Percentiles rank a stretch among this genome's conserved stretches.
phyloP scores from a whole-genome alignment of 2,888 invertebrate genomes.

The Lathronympha strigana region DNA sequence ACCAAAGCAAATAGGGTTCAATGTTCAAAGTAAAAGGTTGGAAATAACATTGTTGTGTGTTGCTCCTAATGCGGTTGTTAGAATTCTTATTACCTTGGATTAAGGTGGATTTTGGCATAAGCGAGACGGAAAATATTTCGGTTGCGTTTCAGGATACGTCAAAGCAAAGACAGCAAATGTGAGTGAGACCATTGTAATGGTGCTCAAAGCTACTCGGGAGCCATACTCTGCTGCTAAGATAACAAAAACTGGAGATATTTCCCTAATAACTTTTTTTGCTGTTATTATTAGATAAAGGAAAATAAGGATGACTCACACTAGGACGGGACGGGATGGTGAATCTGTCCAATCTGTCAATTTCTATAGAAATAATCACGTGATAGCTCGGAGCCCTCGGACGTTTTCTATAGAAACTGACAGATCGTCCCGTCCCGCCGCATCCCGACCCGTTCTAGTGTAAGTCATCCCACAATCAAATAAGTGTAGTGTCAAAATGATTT shows the following conservation, averaged over 20 bases:
- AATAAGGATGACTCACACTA: too few species aligned
- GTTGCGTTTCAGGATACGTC: slow-evolving; percentile 34
- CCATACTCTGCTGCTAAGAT: slow-evolving; percentile 31
- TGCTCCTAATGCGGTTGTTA: neutral
- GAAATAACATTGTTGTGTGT: slow-evolving; percentile 1
- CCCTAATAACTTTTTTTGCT: slow-evolving; percentile 1
- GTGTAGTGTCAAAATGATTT: too few species aligned
- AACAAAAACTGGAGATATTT: slow-evolving; percentile 33
- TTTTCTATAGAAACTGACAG: too few species aligned
- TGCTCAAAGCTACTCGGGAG: slow-evolving; percentile 54
- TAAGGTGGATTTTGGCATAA: slow-evolving; percentile 8
- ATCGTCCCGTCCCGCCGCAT: too few species aligned
- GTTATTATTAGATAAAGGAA: neutral
- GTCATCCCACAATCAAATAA: neutral
- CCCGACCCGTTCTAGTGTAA: too few species aligned
- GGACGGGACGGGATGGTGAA: too few species aligned
- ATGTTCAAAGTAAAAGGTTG: slow-evolving; percentile 30
- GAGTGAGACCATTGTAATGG: slow-evolving; percentile 57
- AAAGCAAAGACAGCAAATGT: slow-evolving; percentile 46
- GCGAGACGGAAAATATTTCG: neutral
- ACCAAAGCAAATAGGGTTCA: slow-evolving; percentile 47
- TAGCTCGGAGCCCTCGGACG: too few species aligned
- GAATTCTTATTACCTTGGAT: slow-evolving; percentile 6
- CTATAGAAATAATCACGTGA: too few species aligned
- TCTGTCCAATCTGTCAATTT: too few species aligned